Conservation (phyloP, 2,797 vertebrate species). For the Vireo griseus region DNA sequence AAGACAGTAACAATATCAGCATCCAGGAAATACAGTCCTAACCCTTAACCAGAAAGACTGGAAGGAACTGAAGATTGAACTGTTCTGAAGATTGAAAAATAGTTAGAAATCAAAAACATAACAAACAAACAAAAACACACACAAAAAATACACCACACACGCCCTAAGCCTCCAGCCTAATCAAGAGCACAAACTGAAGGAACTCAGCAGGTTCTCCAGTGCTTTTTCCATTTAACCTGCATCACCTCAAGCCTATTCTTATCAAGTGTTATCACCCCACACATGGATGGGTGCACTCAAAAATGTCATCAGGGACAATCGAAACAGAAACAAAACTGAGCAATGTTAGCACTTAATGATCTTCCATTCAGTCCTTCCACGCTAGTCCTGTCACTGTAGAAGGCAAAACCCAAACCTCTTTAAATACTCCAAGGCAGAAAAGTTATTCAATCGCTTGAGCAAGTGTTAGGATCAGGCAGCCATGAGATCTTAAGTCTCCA, state of each 20-base stretch:
- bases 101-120: background rate
- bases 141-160: background rate
- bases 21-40: background rate
- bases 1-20: background rate
- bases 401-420: background rate
- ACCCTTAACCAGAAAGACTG: background rate
- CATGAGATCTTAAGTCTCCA: background rate
- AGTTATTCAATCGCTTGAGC: background rate
- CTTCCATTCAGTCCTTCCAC: background rate
- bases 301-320: background rate
- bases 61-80: background rate
- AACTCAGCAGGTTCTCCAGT: background rate
- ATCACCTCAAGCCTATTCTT: background rate
- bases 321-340: background rate
- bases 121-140: background rate
- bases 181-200: background rate
- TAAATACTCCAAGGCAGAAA: background rate
- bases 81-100: background rate
- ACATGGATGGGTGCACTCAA: background rate
- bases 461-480: background rate
- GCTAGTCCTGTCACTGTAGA: background rate
- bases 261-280: background rate
- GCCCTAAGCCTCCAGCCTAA: background rate
- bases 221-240: background rate
- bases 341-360: background rate